Percentiles rank a stretch among this genome's conserved stretches.
phyloP scores from a whole-genome alignment of 1,140 invertebrate genomes.

The Drosophila nigromelanica region DNA sequence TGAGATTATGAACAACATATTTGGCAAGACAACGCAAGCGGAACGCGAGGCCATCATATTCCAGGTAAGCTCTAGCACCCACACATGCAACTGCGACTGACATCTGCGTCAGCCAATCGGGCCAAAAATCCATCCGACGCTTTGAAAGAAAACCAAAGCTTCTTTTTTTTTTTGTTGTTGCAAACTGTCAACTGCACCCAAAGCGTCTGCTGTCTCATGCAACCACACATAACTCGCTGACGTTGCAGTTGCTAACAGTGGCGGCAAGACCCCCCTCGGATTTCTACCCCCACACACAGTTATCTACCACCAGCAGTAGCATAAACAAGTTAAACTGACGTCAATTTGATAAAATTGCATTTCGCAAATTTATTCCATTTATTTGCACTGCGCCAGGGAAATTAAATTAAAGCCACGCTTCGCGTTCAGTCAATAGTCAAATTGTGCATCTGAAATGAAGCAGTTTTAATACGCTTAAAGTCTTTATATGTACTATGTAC shows the following conservation, averaged over 20 bases:
- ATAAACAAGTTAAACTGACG: constrained; percentile 54
- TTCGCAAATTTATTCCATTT: constrained; percentile 60
- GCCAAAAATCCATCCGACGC: constrained; percentile 17
- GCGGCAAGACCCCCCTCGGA: background rate
- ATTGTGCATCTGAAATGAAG: background rate
- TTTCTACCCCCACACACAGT: too few species aligned
- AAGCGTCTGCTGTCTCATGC: background rate
- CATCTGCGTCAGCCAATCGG: constrained; percentile 8
- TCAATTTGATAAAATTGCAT: constrained; percentile 56
- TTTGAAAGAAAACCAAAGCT: too few species aligned
- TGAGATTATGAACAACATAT: constrained; percentile 93
- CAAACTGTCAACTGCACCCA: constrained; percentile 30
- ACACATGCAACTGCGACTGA: background rate
- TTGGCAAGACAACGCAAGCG: constrained; percentile 92
- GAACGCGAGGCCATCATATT: constrained; percentile 95
- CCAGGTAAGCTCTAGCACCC: constrained; percentile 87
- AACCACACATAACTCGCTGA: constrained; percentile 2
- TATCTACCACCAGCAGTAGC: constrained; percentile 3
- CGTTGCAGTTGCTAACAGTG: constrained; percentile 1
- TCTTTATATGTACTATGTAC: too few species aligned
- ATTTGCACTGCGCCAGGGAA: constrained; percentile 27
- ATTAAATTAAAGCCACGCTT: constrained; percentile 44
- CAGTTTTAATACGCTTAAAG: background rate
- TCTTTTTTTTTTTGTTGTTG: background rate
- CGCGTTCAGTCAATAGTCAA: constrained; percentile 5